Evolutionary conservation across 2,113 vertebrate species (phyloP).

Genomic region (Atrichornis clamosus): DNA sequence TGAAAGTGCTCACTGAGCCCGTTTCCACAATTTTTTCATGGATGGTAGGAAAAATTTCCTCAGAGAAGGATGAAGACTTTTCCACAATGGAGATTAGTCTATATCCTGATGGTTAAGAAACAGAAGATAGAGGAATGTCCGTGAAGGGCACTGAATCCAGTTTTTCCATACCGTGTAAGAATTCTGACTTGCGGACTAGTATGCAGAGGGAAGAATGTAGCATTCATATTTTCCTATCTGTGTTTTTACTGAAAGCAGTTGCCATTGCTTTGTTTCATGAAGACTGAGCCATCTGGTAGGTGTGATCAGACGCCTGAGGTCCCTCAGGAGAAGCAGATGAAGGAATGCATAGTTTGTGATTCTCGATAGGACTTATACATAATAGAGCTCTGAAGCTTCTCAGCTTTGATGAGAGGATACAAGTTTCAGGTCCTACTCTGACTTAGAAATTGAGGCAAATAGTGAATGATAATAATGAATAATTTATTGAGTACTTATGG

Average conservation of each 20-base stretch:
- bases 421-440: neutral
- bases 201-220: neutral
- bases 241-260: neutral
- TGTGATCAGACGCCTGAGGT: neutral
- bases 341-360: neutral
- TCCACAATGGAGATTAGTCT: neutral
- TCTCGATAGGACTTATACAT: slow-evolving; percentile 18
- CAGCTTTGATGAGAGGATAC: slow-evolving; percentile 17
- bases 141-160: neutral
- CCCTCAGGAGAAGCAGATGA: neutral
- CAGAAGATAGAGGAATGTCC: neutral
- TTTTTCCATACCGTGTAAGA: neutral
- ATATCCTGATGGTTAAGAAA: neutral
- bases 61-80: neutral
- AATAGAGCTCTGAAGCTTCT: slow-evolving; percentile 9
- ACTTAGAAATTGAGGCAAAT: neutral
- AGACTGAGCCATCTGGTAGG: slow-evolving; percentile 28
- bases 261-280: neutral
- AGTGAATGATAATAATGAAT: neutral
- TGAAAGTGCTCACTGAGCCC: neutral
- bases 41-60: neutral
- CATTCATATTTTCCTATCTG: neutral
- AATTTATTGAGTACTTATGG: neutral
- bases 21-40: neutral
- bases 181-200: neutral